phyloP scores from a whole-genome alignment of 2,113 vertebrate genomes.

The Mesocricetus auratus region DNA sequence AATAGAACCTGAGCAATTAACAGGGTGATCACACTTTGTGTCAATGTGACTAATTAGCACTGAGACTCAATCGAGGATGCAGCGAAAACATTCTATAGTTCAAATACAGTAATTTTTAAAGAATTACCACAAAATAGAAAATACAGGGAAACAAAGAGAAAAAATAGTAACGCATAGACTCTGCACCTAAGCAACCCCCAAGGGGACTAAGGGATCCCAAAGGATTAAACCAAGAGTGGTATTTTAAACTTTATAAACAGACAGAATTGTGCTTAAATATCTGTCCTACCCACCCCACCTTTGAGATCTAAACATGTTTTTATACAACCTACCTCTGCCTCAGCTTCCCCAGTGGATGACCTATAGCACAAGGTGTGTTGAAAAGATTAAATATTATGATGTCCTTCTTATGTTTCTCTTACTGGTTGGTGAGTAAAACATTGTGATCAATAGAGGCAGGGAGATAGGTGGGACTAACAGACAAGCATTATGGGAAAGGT shows the following conservation, averaged over 20 bases:
- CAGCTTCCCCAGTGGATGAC: neutral
- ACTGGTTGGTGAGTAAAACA: too few relatives aligned
- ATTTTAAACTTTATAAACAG: neutral
- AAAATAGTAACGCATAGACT: neutral
- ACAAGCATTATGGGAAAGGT: too few relatives aligned
- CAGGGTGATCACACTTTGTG: neutral
- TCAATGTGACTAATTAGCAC: neutral
- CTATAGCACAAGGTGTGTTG: neutral
- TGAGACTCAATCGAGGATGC: neutral
- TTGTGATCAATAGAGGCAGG: too few relatives aligned
- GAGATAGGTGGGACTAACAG: too few relatives aligned
- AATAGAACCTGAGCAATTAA: slow-evolving; percentile 34
- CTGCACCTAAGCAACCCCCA: neutral
- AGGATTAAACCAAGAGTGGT: neutral
- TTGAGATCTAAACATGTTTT: neutral
- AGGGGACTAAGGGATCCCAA: neutral
- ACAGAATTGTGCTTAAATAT: neutral
- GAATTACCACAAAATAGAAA: neutral
- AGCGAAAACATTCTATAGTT: neutral
- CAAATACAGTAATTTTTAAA: slow-evolving; percentile 14
- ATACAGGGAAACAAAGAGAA: neutral
- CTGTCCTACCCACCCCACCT: neutral
- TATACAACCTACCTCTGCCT: neutral
- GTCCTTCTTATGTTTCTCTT: too few relatives aligned
- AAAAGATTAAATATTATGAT: neutral